phyloP scores from a whole-genome alignment of 2,888 invertebrate genomes.

The Molanna angustata region DNA sequence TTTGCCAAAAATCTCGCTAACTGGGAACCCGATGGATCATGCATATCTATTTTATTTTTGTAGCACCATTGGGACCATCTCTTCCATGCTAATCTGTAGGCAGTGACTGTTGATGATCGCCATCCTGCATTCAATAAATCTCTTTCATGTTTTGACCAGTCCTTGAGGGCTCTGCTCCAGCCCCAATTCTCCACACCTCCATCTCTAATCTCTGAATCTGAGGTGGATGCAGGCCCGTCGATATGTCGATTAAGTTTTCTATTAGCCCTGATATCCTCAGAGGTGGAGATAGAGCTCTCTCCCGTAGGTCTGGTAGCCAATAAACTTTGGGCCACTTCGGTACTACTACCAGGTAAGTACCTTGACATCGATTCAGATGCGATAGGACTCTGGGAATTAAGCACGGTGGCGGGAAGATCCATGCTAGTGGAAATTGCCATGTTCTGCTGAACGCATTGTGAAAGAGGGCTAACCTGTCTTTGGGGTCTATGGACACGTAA shows the following conservation, averaged over 20 bases:
- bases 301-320: conserved; percentile 32
- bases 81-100: background rate
- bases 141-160: conserved; percentile 27
- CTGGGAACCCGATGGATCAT: background rate
- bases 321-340: conserved; percentile 35
- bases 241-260: conserved; percentile 11
- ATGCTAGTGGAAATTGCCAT: conserved; percentile 34
- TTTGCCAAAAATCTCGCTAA: conserved; percentile 1
- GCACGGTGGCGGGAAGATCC: conserved; percentile 37
- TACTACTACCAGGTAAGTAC: conserved; percentile 34
- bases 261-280: conserved; percentile 5
- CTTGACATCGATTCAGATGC: conserved; percentile 32
- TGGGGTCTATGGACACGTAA: conserved; percentile 17
- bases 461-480: conserved; percentile 22
- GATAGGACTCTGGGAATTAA: conserved; percentile 33
- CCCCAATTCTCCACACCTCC: conserved; percentile 36
- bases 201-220: conserved; percentile 31
- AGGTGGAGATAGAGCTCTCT: conserved; percentile 23
- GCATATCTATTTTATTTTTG: background rate
- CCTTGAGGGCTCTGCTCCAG: conserved; percentile 30
- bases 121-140: background rate
- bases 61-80: background rate
- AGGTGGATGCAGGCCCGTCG: conserved; percentile 25
- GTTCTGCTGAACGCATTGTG: conserved; percentile 35
- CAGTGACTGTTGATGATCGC: background rate